Conservation (phyloP, 2,113 vertebrate species). For the Struthidea cinerea region DNA sequence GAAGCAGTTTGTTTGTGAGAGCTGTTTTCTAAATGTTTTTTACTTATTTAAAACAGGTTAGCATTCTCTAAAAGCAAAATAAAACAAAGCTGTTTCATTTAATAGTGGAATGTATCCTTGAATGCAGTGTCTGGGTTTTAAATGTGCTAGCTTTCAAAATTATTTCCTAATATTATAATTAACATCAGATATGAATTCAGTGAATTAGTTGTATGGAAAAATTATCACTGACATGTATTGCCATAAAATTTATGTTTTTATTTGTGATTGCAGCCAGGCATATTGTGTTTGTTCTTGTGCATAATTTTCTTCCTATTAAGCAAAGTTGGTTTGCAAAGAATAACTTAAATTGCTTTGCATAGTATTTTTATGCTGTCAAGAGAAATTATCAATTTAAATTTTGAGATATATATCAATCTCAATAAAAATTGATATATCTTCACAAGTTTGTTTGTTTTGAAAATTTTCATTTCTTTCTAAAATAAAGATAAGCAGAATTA, state of each 20-base stretch:
- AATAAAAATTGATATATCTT: background rate
- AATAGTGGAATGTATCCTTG: background rate
- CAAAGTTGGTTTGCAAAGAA: background rate
- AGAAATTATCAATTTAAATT: background rate
- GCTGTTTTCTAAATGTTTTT: background rate
- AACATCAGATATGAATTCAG: background rate
- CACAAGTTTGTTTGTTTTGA: background rate
- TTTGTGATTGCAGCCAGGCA: background rate
- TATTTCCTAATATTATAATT: background rate
- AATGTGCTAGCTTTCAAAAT: background rate
- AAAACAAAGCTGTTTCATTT: background rate
- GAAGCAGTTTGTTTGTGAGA: background rate
- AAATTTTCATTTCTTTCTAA: background rate
- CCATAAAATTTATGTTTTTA: background rate
- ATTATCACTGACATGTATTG: background rate
- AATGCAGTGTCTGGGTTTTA: background rate
- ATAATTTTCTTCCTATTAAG: background rate
- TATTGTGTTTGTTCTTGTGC: background rate
- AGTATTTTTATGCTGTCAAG: background rate
- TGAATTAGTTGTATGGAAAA: background rate
- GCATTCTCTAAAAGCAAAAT: background rate
- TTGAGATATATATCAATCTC: background rate
- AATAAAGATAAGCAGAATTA: background rate
- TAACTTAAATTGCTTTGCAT: background rate
- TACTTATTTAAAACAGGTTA: background rate